A percentile compares a stretch with the other conserved stretches of the same genome.
These are phyloP conservation scores for Candoia aspera DNA, from an alignment of 2,113 vertebrate genomes.

Conservation along the genomic window DNA sequence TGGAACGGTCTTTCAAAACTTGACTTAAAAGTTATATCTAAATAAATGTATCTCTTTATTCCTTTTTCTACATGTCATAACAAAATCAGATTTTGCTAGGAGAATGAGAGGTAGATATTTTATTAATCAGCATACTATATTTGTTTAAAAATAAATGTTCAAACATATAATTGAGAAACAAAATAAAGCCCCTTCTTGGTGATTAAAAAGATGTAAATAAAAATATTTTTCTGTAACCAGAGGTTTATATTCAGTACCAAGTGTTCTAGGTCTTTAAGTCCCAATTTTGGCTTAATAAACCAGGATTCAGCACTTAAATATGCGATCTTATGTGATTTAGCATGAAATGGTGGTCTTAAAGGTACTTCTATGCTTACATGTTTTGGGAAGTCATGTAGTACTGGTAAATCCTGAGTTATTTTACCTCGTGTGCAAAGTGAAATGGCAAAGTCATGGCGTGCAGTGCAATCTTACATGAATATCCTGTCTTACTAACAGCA, in stretches of 20 bases:
- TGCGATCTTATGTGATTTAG: not conserved
- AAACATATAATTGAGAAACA: not conserved
- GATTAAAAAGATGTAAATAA: not conserved
- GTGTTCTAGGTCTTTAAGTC: not conserved
- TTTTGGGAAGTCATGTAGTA: not conserved
- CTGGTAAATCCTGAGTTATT: not conserved
- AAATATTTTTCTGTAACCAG: not conserved
- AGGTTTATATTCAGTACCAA: not conserved
- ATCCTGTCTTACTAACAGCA: not conserved
- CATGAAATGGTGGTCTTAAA: too few species aligned
- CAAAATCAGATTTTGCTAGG: conserved; percentile 8
- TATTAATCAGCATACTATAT: not conserved
- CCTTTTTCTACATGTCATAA: not conserved
- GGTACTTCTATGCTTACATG: not conserved
- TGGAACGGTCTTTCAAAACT: not conserved
- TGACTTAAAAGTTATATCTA: not conserved
- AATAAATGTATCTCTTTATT: not conserved
- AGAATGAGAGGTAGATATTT: not conserved
- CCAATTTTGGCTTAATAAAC: not conserved
- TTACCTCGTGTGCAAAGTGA: not conserved
- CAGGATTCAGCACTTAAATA: not conserved
- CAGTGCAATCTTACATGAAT: not conserved
- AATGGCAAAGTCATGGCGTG: not conserved
- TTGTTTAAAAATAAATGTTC: not conserved
- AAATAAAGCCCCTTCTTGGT: not conserved